Base-by-base conservation (phyloP, 2,888 invertebrate genomes). In the Limulus polyphemus region DNA sequence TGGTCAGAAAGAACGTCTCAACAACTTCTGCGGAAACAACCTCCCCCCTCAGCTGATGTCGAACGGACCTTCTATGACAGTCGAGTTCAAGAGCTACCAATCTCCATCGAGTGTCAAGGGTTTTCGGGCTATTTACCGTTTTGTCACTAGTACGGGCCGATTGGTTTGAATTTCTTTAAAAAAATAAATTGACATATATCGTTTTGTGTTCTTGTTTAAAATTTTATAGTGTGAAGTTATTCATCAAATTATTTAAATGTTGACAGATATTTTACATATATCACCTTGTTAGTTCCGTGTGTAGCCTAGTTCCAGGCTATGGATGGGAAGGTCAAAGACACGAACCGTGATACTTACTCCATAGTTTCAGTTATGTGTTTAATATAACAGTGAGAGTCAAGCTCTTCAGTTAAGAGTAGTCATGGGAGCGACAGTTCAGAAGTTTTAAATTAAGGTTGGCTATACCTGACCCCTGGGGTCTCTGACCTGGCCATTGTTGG, bases 21-120 rank as follows among this genome's bases (percentile, higher is more conserved):
- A 90, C 72, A 84, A 85, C 46, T 89, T 89, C 74, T 97, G 97
- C 75, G 93, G 91, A 10, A 82, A 81, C 49, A 83, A 84, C 68
- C 77, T 86, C 59, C 92, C 93, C 1, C 86, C 87, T 70, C 90
- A 90, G 62, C 81, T 95, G 69, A 95, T 97, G 94, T 94, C 94
- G 63, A 90, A 87, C 74, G 89, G 90, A 54, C 87, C 88, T 58
- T 83, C 86, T 72, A 80, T 97, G 73, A 84, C 88, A 75, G 78
- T 95, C 63, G 90, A 91, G 77, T 93, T 94, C 75, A 82, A 84
- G 65, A 90, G 90, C 57, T 56, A 65, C 13, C 55, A 54, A 46
- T 51, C 57, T 16, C 17, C 55, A 14, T 49, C 55, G 11, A 56
- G 46, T 47, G 62, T 60, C 60, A 84, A 86, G 73, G 93, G 93